Evolutionary conservation across 2,113 vertebrate genomes (phyloP).

Genomic region (Dendrocopos noguchii): DNA sequence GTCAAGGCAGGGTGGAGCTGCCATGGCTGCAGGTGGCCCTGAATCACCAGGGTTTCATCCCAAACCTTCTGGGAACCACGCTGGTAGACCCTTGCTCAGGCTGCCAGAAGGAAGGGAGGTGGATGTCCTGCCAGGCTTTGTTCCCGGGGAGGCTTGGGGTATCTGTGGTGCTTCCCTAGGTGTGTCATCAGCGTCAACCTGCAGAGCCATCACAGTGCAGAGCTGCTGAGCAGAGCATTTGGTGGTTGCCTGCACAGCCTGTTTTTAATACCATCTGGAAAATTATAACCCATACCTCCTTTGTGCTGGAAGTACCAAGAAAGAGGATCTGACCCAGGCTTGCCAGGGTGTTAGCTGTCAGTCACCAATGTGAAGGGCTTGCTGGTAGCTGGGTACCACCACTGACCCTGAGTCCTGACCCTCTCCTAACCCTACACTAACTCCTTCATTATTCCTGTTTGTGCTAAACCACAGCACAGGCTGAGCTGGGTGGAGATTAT

Average conservation of each 20-base stretch:
- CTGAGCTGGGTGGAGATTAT: neutral
- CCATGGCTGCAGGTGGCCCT: neutral
- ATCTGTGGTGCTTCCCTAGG: neutral
- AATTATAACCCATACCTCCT: neutral
- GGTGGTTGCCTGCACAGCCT: neutral
- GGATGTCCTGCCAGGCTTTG: neutral
- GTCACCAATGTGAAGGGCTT: neutral
- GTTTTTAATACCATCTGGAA: neutral
- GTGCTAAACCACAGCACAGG: neutral
- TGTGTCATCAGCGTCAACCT: neutral
- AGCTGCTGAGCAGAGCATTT: neutral
- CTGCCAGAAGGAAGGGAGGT: neutral
- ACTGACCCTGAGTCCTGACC: neutral
- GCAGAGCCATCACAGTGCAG: neutral
- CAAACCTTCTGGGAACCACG: neutral
- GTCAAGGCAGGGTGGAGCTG: neutral
- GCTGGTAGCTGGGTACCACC: neutral
- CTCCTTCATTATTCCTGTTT: neutral
- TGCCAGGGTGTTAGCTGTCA: neutral
- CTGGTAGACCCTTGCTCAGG: neutral
- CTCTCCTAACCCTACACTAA: neutral
- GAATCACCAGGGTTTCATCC: neutral
- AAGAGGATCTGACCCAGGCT: neutral
- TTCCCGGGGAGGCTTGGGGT: neutral
- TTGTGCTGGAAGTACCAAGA: neutral